Base-by-base conservation (phyloP, 1,140 invertebrate genomes). In the Patella vulgata region DNA sequence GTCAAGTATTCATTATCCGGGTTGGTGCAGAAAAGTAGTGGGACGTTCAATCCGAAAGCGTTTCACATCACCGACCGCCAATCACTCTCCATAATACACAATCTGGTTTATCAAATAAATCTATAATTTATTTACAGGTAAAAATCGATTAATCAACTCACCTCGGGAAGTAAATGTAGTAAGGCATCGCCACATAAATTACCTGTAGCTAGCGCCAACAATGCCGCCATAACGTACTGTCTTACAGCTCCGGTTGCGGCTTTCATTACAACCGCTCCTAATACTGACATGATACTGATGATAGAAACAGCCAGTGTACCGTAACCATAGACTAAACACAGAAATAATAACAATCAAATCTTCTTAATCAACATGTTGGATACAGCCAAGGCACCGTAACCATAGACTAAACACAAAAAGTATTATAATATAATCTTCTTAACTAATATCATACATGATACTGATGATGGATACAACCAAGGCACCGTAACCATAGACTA, bases 121-220 rank as follows among this genome's bases (percentile, higher is more conserved):
- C 1, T 4, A 6, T n/a, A 6, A n/a, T n/a, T 5, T 19, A n/a
- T 43, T 11, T 3, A 19, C 42, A n/a, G 5, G 21, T 12, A 48
- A 47, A 47, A 36, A 8, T n/a, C 30, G 30, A 33, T 27, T 19
- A 53, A 1, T 19, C n/a, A 21, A 40, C 64, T 61, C 54, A 76
- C 75, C 69, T 74, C 53, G 0, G 84, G 84, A 25, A 85, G 71
- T 3, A 85, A 68, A 70, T 85, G 84, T 21, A 86, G 56, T 8
- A 84, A 33, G 19, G 84, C 80, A 59, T 85, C 84, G 1, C 82
- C 82, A 47, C 73, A 61, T 21, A 85, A 58, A 8, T 79, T 79
- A 8, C 82, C 82, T 39, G 83, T 78, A 17, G 78, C 80, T 12
- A 85, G 63, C 1, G 77, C 80, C 52, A 84, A 68, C 48, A 85